Conservation (phyloP, 2,113 vertebrate genomes). For the Boulengeromyrus knoepffleri region DNA sequence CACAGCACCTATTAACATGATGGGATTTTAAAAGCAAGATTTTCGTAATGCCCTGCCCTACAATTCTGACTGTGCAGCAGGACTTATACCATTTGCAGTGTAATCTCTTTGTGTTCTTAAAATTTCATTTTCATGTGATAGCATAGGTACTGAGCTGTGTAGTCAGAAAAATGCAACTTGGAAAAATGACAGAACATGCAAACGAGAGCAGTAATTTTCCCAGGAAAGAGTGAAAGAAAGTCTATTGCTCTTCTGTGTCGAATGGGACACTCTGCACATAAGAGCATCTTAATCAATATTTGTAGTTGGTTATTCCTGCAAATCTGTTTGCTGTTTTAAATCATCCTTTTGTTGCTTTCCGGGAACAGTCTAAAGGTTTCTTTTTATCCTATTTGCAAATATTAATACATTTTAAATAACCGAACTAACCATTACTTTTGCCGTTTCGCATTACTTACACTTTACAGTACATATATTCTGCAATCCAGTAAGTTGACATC, state of each 20-base stretch:
- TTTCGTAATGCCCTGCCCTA: background rate
- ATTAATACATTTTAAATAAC: background rate
- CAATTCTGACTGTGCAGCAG: background rate
- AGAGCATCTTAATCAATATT: constrained; percentile 32
- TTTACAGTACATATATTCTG: background rate
- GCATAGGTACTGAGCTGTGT: background rate
- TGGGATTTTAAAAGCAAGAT: background rate
- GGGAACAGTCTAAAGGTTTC: constrained; percentile 27
- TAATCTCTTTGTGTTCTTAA: background rate
- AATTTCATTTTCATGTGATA: background rate
- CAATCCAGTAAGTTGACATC: background rate
- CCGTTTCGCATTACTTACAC: background rate
- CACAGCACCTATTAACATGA: background rate
- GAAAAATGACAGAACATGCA: background rate
- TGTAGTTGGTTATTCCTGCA: constrained; percentile 37
- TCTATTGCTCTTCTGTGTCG: constrained; percentile 33
- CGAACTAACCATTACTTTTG: background rate
- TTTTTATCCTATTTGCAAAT: background rate
- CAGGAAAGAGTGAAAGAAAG: constrained; percentile 28
- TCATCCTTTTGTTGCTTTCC: constrained; percentile 25
- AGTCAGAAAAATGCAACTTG: background rate
- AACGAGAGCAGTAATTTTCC: constrained; percentile 28
- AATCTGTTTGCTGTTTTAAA: constrained; percentile 36
- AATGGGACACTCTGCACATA: constrained; percentile 29
- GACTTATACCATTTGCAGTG: background rate